A percentile compares a stretch with the other conserved stretches of the same genome.
Evolutionary conservation across 2,888 invertebrate genomes (phyloP).

Genomic region (Margaritifera margaritifera): DNA sequence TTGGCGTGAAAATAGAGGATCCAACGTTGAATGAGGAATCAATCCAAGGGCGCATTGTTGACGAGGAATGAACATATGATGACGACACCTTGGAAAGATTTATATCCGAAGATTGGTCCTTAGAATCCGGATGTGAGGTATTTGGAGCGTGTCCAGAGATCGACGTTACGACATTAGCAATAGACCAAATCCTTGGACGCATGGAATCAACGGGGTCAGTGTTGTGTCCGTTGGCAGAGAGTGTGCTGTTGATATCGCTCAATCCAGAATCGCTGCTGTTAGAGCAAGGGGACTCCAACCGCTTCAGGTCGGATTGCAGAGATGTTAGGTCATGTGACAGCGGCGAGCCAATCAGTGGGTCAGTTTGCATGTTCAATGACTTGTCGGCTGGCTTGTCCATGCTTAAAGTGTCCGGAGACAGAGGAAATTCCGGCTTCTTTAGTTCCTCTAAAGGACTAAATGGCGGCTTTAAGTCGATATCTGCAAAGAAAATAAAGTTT

Average conservation of each 20-base stretch:
- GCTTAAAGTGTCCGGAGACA: constrained; percentile 8
- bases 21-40: constrained; percentile 34
- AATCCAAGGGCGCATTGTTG: constrained; percentile 36
- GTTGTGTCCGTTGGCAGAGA: constrained; percentile 45
- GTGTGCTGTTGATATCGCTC: constrained; percentile 60
- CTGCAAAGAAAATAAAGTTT: no score
- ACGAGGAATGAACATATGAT: constrained; percentile 30
- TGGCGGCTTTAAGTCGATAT: no score
- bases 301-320: constrained; percentile 42
- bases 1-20: constrained; percentile 33
- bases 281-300: constrained; percentile 62
- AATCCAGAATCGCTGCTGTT: constrained; percentile 66
- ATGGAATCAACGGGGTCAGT: constrained; percentile 41
- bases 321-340: no score
- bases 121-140: constrained; percentile 24
- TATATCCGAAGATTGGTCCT: constrained; percentile 44
- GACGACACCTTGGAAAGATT: constrained; percentile 41
- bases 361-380: no score
- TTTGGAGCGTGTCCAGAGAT: constrained; percentile 37
- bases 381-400: no score
- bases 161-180: constrained; percentile 69
- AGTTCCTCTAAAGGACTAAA: no score
- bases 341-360: no score
- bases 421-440: background rate
- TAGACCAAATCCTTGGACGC: constrained; percentile 68